These are phyloP conservation scores for Magallana ariakensis DNA, from an alignment of 1,140 invertebrate genomes.

Conservation along the genomic window DNA sequence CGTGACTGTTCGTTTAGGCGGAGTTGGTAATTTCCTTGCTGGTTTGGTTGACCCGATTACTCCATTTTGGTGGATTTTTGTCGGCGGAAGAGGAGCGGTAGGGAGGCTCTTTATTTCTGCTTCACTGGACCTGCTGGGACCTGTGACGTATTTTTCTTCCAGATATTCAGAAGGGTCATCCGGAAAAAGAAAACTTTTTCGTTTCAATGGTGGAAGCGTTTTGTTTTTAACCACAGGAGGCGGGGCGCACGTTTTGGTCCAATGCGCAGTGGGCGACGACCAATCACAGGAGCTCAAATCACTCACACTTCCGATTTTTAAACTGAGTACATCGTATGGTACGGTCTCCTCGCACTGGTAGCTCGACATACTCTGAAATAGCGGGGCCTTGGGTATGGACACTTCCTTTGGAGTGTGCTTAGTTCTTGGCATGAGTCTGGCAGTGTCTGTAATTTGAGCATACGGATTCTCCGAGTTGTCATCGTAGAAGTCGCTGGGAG, in stretches of 20 bases:
- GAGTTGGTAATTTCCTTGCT: no score
- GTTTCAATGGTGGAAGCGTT: not conserved
- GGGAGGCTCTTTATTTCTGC: not conserved
- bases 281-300: not conserved
- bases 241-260: not conserved
- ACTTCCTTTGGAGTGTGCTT: not conserved
- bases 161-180: not conserved
- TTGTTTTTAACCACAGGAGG: not conserved
- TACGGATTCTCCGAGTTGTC: conserved; percentile 1
- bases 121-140: not conserved
- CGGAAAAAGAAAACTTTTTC: conserved; percentile 17
- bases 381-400: not conserved
- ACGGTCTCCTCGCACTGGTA: not conserved
- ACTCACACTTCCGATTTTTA: not conserved
- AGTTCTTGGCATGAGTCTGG: conserved; percentile 3
- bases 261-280: not conserved
- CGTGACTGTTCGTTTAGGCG: no score
- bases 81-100: not conserved
- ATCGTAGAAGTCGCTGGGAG: not conserved
- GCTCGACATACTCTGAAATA: not conserved
- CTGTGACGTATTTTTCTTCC: not conserved
- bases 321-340: conserved; percentile 6
- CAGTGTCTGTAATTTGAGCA: not conserved
- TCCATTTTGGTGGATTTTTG: not conserved
- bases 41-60: not conserved